Conservation (phyloP, 37 sponge, comb jelly and placozoan species). For the Eunapius fragilis region DNA sequence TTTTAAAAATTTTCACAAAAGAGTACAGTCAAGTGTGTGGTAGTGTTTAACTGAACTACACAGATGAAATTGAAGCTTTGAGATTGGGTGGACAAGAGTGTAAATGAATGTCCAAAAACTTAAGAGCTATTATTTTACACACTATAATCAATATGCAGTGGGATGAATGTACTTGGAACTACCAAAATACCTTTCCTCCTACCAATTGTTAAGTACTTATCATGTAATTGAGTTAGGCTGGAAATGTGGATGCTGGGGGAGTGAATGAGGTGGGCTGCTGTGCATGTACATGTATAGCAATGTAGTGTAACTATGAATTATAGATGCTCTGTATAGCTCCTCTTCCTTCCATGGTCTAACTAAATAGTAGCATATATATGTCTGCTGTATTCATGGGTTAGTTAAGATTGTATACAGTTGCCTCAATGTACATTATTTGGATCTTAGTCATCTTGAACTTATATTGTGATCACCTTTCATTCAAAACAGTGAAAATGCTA, state of each 20-base stretch:
- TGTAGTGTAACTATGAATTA: neutral
- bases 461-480: neutral
- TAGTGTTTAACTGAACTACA: too few species aligned
- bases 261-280: neutral
- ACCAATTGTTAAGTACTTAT: neutral
- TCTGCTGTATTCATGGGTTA: neutral
- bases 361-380: neutral
- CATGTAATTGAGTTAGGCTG: neutral
- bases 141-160: neutral
- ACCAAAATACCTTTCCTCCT: neutral
- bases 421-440: neutral
- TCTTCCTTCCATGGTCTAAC: neutral
- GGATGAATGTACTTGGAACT: neutral
- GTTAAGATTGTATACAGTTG: neutral
- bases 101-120: neutral
- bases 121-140: neutral
- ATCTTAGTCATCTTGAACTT: neutral
- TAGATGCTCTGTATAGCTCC: neutral
- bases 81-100: neutral
- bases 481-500: neutral
- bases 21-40: too few species aligned
- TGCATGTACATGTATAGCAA: neutral
- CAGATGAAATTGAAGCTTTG: too few species aligned
- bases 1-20: too few species aligned
- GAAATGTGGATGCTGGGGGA: neutral